Percentiles rank a stretch among this genome's conserved stretches.
Conservation (phyloP, 2,888 invertebrate species). For the Mythimna lalbum region DNA sequence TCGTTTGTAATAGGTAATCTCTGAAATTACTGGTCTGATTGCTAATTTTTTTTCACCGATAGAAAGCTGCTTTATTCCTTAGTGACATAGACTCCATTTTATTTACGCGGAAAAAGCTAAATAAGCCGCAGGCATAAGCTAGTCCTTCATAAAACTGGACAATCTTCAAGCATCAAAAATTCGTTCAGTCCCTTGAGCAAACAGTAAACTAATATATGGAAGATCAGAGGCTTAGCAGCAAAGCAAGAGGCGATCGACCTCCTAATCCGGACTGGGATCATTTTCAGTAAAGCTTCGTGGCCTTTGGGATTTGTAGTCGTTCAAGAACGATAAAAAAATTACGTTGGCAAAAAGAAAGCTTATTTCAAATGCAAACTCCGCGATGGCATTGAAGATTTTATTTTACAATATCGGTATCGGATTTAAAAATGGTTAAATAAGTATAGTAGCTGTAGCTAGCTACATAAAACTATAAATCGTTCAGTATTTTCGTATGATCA, state of each 20-base stretch:
- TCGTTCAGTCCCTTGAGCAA: constrained; percentile 18
- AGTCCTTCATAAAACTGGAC: too few species aligned
- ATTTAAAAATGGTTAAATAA: background rate
- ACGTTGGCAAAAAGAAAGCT: background rate
- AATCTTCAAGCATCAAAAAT: background rate
- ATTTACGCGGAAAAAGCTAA: too few species aligned
- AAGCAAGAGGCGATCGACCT: constrained; percentile 11
- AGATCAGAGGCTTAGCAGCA: constrained; percentile 22
- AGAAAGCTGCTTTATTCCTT: too few species aligned
- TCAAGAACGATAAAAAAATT: background rate
- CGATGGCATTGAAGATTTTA: background rate
- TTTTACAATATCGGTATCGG: background rate
- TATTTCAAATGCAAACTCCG: background rate
- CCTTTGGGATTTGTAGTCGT: constrained; percentile 15
- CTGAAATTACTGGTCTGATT: too few species aligned
- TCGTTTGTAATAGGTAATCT: too few species aligned
- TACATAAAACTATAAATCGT: too few species aligned
- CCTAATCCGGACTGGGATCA: constrained; percentile 3
- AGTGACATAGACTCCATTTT: too few species aligned
- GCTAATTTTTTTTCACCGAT: too few species aligned
- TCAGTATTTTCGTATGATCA: too few species aligned
- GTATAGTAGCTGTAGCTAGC: too few species aligned
- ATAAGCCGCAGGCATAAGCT: too few species aligned
- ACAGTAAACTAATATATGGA: constrained; percentile 20
- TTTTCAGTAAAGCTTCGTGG: constrained; percentile 5